Conservation (phyloP, 92 coral and sea anemone species). For the Epizoanthus ramosus region DNA sequence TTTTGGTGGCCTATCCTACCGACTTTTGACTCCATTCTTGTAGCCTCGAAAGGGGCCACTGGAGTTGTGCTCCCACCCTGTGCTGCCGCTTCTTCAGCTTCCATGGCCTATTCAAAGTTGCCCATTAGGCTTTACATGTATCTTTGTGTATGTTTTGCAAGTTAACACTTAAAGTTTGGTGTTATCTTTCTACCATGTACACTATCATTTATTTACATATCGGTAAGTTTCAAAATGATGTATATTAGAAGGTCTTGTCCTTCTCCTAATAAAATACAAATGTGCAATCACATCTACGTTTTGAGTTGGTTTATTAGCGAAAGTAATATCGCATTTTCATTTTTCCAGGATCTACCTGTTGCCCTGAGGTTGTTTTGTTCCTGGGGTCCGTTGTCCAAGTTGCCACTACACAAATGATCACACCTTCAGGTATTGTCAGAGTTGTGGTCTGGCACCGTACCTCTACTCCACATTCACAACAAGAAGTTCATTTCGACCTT, state of each 20-base stretch:
- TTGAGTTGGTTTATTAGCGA: neutral
- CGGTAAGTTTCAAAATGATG: neutral
- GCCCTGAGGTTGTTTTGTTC: slow-evolving; percentile 16
- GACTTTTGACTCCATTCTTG: neutral
- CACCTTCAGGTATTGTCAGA: too few relatives aligned
- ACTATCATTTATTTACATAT: neutral
- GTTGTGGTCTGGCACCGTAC: too few relatives aligned
- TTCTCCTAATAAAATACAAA: too few relatives aligned
- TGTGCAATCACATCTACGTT: too few relatives aligned
- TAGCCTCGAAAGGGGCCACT: slow-evolving; percentile 28
- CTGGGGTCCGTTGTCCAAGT: slow-evolving; percentile 30
- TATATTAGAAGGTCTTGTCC: too few relatives aligned
- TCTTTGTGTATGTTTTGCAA: too few relatives aligned
- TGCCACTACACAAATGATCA: slow-evolving; percentile 34
- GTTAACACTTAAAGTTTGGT: too few relatives aligned
- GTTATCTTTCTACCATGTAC: neutral
- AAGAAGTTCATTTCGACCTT: slow-evolving; percentile 19
- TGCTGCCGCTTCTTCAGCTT: slow-evolving; percentile 2
- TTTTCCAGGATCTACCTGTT: slow-evolving; percentile 33
- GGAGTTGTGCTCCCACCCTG: slow-evolving; percentile 42
- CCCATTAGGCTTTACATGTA: too few relatives aligned
- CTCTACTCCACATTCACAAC: neutral
- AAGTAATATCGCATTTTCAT: neutral
- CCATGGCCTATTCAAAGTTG: slow-evolving; percentile 28
- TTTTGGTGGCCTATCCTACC: slow-evolving; percentile 64